Evolutionary conservation across 2,888 invertebrate genomes (phyloP), one percentile per base, ranked within the genome.

Genomic region (Acanthosepion pharaonis): DNA sequence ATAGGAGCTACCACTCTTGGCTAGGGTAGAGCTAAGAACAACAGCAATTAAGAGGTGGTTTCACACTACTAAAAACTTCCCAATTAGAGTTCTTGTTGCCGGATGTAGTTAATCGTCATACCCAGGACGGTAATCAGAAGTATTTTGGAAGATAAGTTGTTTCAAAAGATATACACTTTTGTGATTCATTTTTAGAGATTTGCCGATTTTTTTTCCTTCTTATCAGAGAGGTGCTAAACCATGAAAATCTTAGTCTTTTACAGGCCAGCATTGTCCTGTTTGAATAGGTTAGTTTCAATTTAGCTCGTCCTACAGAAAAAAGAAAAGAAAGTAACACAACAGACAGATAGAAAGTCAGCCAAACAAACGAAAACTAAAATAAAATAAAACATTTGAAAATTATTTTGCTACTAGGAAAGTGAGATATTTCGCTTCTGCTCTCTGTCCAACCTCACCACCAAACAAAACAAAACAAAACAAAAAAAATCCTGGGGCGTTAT

Each of bases 381-480:
- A 28, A 78, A 78, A n/a, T n/a, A 78, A 78, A 78, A 78, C 78
- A 78, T 78, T n/a, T 33, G 78, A 78, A 78, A 42, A 78, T 78
- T n/a, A 78, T n/a, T 78, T 78, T n/a, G 78, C 78, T 78, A 78
- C 78, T 78, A 78, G n/a, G 78, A 78, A 78, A n/a, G 78, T 78
- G 78, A 78, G 78, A 78, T 78, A 78, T 78, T 78, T 78, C 78
- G 1, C n/a, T 78, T 78, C 78, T n/a, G 78, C 78, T 78, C 78
- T 78, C n/a, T 18, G 78, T 78, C 78, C 78, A n/a, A n/a, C 78
- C 78, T 78, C 78, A n/a, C 78, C 78, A 78, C n/a, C 78, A 78
- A 78, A 78, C 78, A 78, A 3, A 9, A 78, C 28, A 78, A 78
- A 33, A 33, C 33, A 33, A 33, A 33, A 33, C 33, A 33, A 33